These are phyloP conservation scores for Mastomys coucha DNA, from an alignment of 2,113 vertebrate species.

Conservation along the genomic window DNA sequence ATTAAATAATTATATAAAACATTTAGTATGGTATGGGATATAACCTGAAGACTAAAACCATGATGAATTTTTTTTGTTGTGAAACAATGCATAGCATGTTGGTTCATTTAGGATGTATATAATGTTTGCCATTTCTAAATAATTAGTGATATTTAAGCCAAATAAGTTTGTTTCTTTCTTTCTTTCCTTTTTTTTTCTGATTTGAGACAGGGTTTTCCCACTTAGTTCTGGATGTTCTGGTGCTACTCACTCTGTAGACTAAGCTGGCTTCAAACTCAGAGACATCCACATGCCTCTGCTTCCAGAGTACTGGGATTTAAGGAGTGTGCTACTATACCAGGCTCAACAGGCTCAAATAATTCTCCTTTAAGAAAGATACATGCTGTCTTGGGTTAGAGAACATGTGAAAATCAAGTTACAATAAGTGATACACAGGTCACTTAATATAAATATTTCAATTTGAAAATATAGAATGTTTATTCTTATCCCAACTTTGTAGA, in stretches of 20 bases:
- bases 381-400: neutral
- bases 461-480: slow-evolving; percentile 40
- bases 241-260: neutral
- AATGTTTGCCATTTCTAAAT: neutral
- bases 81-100: neutral
- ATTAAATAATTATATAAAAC: slow-evolving; percentile 46
- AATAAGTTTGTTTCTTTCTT: no score
- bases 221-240: neutral
- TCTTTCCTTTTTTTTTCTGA: no score
- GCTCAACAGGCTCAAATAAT: neutral
- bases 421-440: neutral
- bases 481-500: neutral
- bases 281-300: neutral
- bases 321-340: neutral
- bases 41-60: slow-evolving; percentile 41
- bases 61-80: slow-evolving; percentile 12
- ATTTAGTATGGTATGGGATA: neutral
- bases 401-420: slow-evolving; percentile 15
- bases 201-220: neutral
- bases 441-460: neutral
- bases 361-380: slow-evolving; percentile 32
- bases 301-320: neutral
- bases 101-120: neutral
- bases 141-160: slow-evolving; percentile 27
- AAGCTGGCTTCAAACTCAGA: neutral